Evolutionary conservation across 2,797 vertebrate species (phyloP), one percentile per base, ranked within the genome.

Genomic region (Scolopax bukidnonensis): DNA sequence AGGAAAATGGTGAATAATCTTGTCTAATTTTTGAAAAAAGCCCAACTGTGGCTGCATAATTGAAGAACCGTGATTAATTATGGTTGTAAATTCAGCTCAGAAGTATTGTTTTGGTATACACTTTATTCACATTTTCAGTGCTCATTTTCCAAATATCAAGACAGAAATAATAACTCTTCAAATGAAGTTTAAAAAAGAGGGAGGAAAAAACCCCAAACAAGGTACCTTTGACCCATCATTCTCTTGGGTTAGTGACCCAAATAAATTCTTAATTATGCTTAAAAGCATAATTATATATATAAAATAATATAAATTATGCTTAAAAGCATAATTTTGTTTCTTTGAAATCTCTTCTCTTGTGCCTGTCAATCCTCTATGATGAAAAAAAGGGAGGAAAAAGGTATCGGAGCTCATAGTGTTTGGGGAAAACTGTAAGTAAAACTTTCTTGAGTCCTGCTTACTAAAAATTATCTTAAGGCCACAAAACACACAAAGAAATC

Each of bases 361-460:
- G 50, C 12, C 45, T 84, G 0, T 61, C 61, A 83, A 36, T 90
- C 25, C 12, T 65, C 40, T 84, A 0, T 59, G 25, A 68, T 61
- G 17, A 36, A 81, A 81, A 75, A 64, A n/a, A 36, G 36, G 3
- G 16, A 10, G 13, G 7, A 6, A 7, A 30, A 27, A n/a, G 15
- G 16, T 47, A 47, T 47, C 13, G 6, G 47, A 47, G 47, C 47
- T 74, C 74, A 11, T 32, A 53, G 27, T 30, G 8, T 92, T 86
- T 63, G 43, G 64, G 56, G 53, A 75, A 63, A 88, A 40, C 7
- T 78, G 2, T n/a, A 23, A 70, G n/a, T 27, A 87, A 82, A 80
- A 51, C 13, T 77, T 83, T 45, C 6, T 18, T 0, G 0, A 41
- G 14, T 54, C 63, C n/a, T 0, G 5, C 43, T 79, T 82, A 65